Base-by-base conservation (phyloP, 2,797 vertebrate species). In the Xiphorhynchus erythropygius region DNA sequence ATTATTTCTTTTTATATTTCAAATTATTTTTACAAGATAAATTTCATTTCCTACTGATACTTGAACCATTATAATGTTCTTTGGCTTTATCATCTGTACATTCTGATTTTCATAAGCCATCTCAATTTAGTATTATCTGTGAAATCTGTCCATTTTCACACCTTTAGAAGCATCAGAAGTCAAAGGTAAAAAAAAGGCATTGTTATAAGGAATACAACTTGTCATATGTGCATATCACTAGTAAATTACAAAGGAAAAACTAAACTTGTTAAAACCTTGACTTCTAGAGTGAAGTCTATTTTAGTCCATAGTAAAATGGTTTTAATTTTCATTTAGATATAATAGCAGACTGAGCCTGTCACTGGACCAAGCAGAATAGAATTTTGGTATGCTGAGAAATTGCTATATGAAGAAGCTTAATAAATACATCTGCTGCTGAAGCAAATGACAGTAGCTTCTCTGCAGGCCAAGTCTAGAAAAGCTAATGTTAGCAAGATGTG, bases 401-500 rank as follows among this genome's bases (percentile, higher is more conserved):
- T 86, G 44, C 32, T 88, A 7, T 60, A 27, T 30, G 63, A 81
- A 88, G 87, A 84, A 33, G 78, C 53, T 74, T 89, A 81, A 92
- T 71, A 87, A 5, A 1, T 90, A 94, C n/a, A 89, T 77, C 63
- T 96, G 85, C 87, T 95, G 81, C 79, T 89, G 79, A 96, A 96
- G 70, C 75, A 94, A 96, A 53, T 37, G 74, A 84, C 56, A 37
- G 23, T 67, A 92, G 47, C 73, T 97, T 97, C 84, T 86, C 86
- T 67, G 71, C 57, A 89, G 19, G 63, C 94, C 88, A 93, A 80
- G 94, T 93, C 65, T 80, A 42, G 86, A 97, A 97, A 96, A 96
- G 94, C 87, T 96, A 96, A 93, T 95, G 93, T 62, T 94, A 91
- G 75, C 92, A 97, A 95, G 89, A 97, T 84, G 92, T 84, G 74